Evolutionary conservation across 1,140 invertebrate species (phyloP).

Genomic region (Drosophila eugracilis): DNA sequence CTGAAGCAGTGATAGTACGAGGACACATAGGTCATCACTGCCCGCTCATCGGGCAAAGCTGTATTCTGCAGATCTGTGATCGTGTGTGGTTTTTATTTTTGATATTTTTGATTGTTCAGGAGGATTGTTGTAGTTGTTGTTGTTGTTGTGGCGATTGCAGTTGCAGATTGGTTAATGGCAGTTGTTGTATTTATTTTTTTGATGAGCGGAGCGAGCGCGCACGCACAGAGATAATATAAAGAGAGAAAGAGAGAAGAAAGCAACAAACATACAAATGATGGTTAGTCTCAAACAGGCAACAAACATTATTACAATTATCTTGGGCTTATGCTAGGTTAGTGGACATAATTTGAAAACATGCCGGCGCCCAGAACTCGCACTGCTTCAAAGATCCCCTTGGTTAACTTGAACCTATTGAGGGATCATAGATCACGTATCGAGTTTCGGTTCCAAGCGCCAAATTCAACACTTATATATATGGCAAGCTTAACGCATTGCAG

Average conservation of each 20-base stretch:
- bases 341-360: slow-evolving; percentile 43
- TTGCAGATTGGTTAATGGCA: slow-evolving; percentile 50
- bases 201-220: slow-evolving; percentile 60
- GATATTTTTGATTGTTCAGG: slow-evolving; percentile 23
- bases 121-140: slow-evolving; percentile 48
- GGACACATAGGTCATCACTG: slow-evolving; percentile 99
- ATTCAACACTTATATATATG: slow-evolving; percentile 5
- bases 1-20: slow-evolving; percentile 99
- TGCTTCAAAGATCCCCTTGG: background rate
- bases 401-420: background rate
- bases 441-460: background rate
- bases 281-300: slow-evolving; percentile 60
- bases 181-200: slow-evolving; percentile 41
- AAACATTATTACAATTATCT: slow-evolving; percentile 24
- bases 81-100: slow-evolving; percentile 25
- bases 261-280: slow-evolving; percentile 77
- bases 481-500: slow-evolving; percentile 35
- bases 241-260: slow-evolving; percentile 68
- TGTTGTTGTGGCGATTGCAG: slow-evolving; percentile 51
- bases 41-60: slow-evolving; percentile 99
- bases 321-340: slow-evolving; percentile 14
- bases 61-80: slow-evolving; percentile 97
- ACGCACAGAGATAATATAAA: slow-evolving; percentile 47
- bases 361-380: slow-evolving; percentile 15
- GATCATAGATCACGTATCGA: background rate